A percentile compares a stretch with the other conserved stretches of the same genome.
Evolutionary conservation across 2,797 vertebrate species (phyloP).

Genomic region (Staurois parvus): DNA sequence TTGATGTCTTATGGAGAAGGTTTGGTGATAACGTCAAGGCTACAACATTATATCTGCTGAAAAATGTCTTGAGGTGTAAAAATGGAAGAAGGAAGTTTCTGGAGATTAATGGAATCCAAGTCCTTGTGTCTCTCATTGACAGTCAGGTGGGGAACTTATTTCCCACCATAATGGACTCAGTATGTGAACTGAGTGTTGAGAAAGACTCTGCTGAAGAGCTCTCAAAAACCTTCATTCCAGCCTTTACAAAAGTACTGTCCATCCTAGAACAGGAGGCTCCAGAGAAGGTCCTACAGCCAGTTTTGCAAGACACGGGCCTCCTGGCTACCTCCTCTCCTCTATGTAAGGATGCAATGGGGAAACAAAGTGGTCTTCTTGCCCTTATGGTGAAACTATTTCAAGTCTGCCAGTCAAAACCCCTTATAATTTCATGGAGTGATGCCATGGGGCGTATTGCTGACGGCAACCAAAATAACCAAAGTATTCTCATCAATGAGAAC

Average conservation of each 20-base stretch:
- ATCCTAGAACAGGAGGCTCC: constrained; percentile 1
- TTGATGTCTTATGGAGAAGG: constrained; percentile 34
- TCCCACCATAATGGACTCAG: not conserved
- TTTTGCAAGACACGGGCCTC: not conserved
- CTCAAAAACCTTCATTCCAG: not conserved
- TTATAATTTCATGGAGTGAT: not conserved
- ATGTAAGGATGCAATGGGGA: constrained; percentile 32
- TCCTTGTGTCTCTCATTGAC: constrained; percentile 28
- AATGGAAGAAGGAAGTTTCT: constrained; percentile 24
- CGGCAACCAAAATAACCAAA: not conserved
- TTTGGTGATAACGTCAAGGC: constrained; percentile 1
- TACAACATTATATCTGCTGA: constrained; percentile 14
- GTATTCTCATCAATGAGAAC: not conserved
- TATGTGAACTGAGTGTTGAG: constrained; percentile 12
- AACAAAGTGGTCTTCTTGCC: constrained; percentile 23
- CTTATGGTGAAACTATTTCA: not conserved
- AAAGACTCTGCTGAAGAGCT: constrained; percentile 27
- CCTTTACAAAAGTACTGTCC: constrained; percentile 14
- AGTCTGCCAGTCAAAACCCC: not conserved
- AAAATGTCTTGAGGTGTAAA: constrained; percentile 5
- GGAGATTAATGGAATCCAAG: constrained; percentile 8
- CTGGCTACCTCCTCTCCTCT: not conserved
- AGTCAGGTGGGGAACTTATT: not conserved
- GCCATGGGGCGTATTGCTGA: constrained; percentile 12
- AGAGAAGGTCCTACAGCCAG: not conserved